Evolutionary conservation across 1,140 invertebrate genomes (phyloP).

Genomic region (Apis laboriosa): DNA sequence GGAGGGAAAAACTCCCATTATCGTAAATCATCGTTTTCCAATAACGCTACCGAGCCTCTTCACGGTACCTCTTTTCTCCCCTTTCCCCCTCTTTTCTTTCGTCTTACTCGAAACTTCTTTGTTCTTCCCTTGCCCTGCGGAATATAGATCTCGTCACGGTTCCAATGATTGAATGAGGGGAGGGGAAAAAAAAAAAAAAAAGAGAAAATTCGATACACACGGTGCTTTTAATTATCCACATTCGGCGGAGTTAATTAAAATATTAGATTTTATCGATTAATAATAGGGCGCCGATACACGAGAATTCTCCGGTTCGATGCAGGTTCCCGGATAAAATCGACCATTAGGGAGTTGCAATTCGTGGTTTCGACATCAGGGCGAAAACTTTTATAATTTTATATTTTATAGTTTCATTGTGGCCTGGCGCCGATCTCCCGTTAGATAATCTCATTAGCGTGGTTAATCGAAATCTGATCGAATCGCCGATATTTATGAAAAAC

Average conservation of each 20-base stretch:
- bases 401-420: neutral
- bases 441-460: conserved; percentile 25
- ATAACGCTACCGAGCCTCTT: conserved; percentile 79
- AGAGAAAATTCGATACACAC: conserved; percentile 8
- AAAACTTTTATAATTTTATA: conserved; percentile 12
- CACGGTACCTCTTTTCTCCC: conserved; percentile 45
- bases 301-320: neutral
- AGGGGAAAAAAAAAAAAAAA: neutral
- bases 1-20: conserved; percentile 77
- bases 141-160: conserved; percentile 29
- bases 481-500: neutral
- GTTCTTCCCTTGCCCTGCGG: conserved; percentile 29
- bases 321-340: conserved; percentile 4
- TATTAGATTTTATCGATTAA: conserved; percentile 32
- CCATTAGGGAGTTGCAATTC: neutral
- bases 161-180: neutral
- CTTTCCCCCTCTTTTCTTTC: neutral
- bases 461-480: conserved; percentile 23
- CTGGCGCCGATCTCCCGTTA: neutral
- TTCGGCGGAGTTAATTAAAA: conserved; percentile 16
- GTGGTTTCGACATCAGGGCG: conserved; percentile 10
- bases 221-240: conserved; percentile 5
- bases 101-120: conserved; percentile 31
- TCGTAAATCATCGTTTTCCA: conserved; percentile 82
- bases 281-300: neutral